Base-by-base conservation (phyloP, 1,140 invertebrate species). In the Pogonomyrmex barbatus region DNA sequence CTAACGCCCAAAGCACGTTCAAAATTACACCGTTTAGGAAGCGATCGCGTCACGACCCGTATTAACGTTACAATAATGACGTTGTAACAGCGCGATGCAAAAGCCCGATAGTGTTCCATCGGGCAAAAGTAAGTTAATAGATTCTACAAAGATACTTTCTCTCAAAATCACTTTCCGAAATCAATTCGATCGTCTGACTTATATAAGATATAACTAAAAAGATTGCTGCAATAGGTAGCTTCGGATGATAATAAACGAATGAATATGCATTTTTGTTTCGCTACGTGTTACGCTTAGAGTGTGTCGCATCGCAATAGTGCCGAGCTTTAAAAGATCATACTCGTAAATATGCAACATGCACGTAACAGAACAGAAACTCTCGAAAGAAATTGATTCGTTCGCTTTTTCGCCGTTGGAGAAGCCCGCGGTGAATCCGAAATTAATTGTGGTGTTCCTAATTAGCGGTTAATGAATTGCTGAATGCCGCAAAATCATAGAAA, bases 31-130 rank as follows among this genome's bases (percentile, higher is more conserved):
- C 54, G 79, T 62, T 54, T 30, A 47, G 68, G 42, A 58, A 83
- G 75, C 68, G 68, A 75, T 75, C 79, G 78, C 42, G 12, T 47
- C 42, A 56, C 30, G 50, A 24, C n/a, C 9, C 54, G 39, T 47
- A 75, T 83, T 83, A 83, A 60, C 79, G 79, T 83, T 83, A 83
- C 68, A 83, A 75, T 75, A 75, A 75, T 60, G 42, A 45, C 33
- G 42, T 50, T 73, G 79, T 62, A 83, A 73, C 52, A 42, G 42
- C 42, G 33, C 63, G 24, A 71, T 36, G 42, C 47, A 45, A 58
- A 58, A 71, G 42, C 39, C 39, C 39, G 42, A 73, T 14, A 47
- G 33, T 52, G 6, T 10, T 52, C 12, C 12, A 52, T 47, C 60
- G 24, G 2, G 33, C 42, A 0, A 63, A 58, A 45, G 36, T 8